Evolutionary conservation across 2,888 invertebrate genomes (phyloP).

Genomic region (Drepana falcataria): DNA sequence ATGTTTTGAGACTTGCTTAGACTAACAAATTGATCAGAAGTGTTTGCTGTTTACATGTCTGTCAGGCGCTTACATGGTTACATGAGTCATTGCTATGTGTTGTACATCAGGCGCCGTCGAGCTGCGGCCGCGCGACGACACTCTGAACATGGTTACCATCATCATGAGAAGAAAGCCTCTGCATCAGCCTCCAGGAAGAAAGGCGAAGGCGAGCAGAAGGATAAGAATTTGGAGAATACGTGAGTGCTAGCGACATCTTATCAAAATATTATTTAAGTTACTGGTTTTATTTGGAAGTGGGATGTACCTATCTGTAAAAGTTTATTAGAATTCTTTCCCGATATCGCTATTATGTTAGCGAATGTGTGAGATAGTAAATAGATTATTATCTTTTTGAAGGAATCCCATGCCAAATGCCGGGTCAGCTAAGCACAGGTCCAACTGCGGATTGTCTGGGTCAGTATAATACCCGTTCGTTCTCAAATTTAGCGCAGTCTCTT

Average conservation of each 20-base stretch:
- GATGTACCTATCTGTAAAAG: too few species aligned
- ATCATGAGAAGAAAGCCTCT: slow-evolving; percentile 8
- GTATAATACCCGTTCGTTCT: slow-evolving; percentile 6
- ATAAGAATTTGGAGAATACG: slow-evolving; percentile 22
- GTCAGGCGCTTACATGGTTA: neutral
- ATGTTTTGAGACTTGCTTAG: too few species aligned
- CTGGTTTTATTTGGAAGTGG: too few species aligned
- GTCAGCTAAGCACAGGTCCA: slow-evolving; percentile 7
- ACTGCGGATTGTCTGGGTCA: slow-evolving; percentile 14
- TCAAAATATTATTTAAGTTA: too few species aligned
- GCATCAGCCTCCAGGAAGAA: slow-evolving; percentile 22
- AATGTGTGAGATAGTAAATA: neutral
- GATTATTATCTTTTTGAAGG: slow-evolving; percentile 4
- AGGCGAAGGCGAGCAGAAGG: slow-evolving; percentile 23
- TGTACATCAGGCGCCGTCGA: slow-evolving; percentile 33
- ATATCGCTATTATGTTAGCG: neutral
- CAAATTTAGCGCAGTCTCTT: neutral
- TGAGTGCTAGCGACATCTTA: slow-evolving; percentile 6
- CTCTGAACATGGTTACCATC: slow-evolving; percentile 19
- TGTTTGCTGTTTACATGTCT: too few species aligned
- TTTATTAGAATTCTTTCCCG: neutral
- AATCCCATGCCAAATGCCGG: slow-evolving; percentile 5
- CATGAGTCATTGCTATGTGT: slow-evolving; percentile 7
- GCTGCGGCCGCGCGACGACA: slow-evolving; percentile 38
- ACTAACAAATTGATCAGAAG: too few species aligned